Conservation (phyloP, 2,113 vertebrate species). For the Neomonachus schauinslandi region DNA sequence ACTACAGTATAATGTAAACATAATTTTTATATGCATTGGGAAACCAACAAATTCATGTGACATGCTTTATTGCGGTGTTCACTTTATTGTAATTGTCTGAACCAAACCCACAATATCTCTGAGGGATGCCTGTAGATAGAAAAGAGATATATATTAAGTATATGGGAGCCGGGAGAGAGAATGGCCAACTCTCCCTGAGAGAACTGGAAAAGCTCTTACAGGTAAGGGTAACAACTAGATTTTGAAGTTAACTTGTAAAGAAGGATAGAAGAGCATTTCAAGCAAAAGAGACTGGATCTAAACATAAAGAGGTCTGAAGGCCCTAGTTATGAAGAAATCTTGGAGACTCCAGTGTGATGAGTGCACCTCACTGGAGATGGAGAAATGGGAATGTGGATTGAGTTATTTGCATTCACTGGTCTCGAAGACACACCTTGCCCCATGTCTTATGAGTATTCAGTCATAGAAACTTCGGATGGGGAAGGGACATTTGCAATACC, state of each 20-base stretch:
- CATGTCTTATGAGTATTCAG: neutral
- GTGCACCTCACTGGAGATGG: neutral
- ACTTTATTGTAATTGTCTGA: neutral
- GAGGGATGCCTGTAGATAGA: neutral
- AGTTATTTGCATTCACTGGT: neutral
- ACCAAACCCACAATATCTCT: neutral
- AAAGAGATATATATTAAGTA: neutral
- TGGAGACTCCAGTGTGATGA: neutral
- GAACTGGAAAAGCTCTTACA: neutral
- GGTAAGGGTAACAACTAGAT: neutral
- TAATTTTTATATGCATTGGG: neutral
- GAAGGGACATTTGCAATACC: neutral
- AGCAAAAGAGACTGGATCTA: neutral
- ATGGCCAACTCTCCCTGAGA: neutral
- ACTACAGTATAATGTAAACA: neutral
- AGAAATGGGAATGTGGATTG: no score
- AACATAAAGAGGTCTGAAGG: neutral
- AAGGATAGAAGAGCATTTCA: neutral
- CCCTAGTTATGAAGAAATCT: neutral
- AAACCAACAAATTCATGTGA: neutral
- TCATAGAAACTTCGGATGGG: neutral
- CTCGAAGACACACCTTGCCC: accelerated
- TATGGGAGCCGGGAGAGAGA: neutral
- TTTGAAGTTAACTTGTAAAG: neutral
- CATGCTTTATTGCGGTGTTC: neutral